Conservation (phyloP, 2,797 vertebrate genomes). For the Clamator glandarius region DNA sequence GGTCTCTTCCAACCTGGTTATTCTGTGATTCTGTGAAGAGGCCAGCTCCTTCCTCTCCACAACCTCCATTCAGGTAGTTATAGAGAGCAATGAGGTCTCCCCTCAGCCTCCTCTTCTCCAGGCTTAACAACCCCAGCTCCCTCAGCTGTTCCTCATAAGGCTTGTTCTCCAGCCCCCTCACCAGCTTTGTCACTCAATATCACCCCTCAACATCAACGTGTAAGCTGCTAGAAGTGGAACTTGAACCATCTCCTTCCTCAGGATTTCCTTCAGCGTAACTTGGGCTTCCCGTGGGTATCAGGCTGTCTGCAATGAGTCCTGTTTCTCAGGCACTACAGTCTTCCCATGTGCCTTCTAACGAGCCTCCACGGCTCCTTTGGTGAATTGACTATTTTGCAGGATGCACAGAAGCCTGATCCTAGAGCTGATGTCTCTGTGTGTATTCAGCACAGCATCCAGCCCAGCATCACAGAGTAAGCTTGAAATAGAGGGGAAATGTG, state of each 20-base stretch:
- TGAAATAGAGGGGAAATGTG: background rate
- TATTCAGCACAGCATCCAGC: fast-evolving
- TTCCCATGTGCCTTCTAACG: background rate
- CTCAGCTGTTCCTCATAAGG: too few species aligned
- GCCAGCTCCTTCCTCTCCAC: too few species aligned
- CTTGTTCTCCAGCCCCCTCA: too few species aligned
- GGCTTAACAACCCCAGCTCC: too few species aligned
- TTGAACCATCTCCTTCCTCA: background rate
- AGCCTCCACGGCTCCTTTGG: background rate
- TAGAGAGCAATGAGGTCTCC: too few species aligned
- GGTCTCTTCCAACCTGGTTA: too few species aligned
- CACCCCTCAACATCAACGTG: background rate
- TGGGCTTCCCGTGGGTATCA: background rate
- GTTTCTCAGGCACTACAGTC: background rate
- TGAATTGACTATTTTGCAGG: background rate
- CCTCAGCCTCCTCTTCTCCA: too few species aligned
- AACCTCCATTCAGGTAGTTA: too few species aligned
- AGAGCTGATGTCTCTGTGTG: too few species aligned
- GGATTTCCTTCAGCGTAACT: background rate
- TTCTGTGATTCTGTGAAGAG: too few species aligned
- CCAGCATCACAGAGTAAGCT: background rate
- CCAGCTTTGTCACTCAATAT: too few species aligned
- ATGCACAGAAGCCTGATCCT: background rate
- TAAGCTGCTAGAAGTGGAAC: background rate
- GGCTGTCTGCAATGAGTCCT: background rate